These are phyloP conservation scores for Allophyes oxyacanthae DNA, from an alignment of 2,888 invertebrate species.

Conservation along the genomic window DNA sequence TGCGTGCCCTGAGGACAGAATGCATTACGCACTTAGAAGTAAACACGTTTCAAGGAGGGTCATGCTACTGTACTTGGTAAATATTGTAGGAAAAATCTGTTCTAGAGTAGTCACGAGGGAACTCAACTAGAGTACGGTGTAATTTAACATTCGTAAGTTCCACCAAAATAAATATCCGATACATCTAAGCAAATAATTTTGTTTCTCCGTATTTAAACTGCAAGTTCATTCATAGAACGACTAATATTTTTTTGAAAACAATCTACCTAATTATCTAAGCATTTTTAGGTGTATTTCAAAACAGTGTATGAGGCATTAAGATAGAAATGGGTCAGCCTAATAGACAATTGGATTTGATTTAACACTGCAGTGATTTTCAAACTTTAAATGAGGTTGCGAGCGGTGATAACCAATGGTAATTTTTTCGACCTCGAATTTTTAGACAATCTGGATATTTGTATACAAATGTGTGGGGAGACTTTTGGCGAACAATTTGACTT, in stretches of 20 bases:
- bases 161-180: too few relatives aligned
- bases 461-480: too few relatives aligned
- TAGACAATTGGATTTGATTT: constrained; percentile 33
- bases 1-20: constrained; percentile 19
- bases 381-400: constrained; percentile 19
- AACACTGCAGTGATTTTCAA: constrained; percentile 22
- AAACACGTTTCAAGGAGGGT: constrained; percentile 1
- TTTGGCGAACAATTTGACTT: too few relatives aligned
- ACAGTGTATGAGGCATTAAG: background rate
- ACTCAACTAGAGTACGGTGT: too few relatives aligned
- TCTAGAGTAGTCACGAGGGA: background rate
- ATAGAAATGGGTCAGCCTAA: constrained; percentile 22
- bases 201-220: too few relatives aligned
- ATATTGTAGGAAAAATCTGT: background rate
- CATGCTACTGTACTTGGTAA: background rate
- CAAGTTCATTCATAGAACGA: too few relatives aligned
- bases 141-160: too few relatives aligned
- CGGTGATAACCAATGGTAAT: background rate
- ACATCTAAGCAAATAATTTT: too few relatives aligned
- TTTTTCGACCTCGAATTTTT: constrained; percentile 4
- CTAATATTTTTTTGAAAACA: too few relatives aligned
- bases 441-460: too few relatives aligned
- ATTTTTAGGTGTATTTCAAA: constrained; percentile 1
- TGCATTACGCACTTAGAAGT: constrained; percentile 38
- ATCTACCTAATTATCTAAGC: too few relatives aligned